Base-by-base conservation (phyloP, 2,113 vertebrate species). In the Indicator indicator region DNA sequence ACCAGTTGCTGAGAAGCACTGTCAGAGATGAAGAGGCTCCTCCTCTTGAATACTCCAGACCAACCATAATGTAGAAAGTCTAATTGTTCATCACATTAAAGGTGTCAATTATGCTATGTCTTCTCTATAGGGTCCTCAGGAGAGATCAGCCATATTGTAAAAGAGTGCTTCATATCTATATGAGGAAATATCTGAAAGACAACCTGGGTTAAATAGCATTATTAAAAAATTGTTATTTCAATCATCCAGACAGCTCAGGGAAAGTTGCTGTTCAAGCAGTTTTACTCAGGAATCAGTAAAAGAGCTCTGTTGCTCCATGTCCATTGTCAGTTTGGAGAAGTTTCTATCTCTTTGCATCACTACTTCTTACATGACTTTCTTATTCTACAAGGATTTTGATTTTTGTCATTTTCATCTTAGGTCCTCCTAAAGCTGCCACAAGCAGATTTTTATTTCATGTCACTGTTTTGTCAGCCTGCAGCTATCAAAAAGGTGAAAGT, bases 401-500 rank as follows among this genome's bases (percentile, higher is more conserved):
- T 32, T 32, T 60, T 91, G 74, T 76, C 58, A 74, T 83, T 94
- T 88, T 48, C 1, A 1, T 70, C 78, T 79, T 89, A 54, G 33
- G 62, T 79, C 24, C 23, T 89, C 64, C 46, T 60, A 23, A 81
- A 85, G 58, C 75, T 85, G 72, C 33, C 72, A 80, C 33, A 48
- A 94, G 56, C 78, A 88, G 68, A 42, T 71, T 92, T 93, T 85
- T 70, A 74, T 76, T 82, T 90, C 60, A 56, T 80, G 59, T 82
- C 36, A 83, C 46, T 79, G n/a, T 67, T 94, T 78, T 74, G 81
- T 83, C 82, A 82, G 59, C 46, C 50, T 85, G 56, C 52, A 86
- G 68, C 64, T 92, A 62, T 46, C 11, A 36, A 78, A 73, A 58
- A 83, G 46, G 23, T 80, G 72, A 73, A 83, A 88, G 54, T 42